Base-by-base conservation (phyloP, 2,888 invertebrate species). In the Lysandra coridon region DNA sequence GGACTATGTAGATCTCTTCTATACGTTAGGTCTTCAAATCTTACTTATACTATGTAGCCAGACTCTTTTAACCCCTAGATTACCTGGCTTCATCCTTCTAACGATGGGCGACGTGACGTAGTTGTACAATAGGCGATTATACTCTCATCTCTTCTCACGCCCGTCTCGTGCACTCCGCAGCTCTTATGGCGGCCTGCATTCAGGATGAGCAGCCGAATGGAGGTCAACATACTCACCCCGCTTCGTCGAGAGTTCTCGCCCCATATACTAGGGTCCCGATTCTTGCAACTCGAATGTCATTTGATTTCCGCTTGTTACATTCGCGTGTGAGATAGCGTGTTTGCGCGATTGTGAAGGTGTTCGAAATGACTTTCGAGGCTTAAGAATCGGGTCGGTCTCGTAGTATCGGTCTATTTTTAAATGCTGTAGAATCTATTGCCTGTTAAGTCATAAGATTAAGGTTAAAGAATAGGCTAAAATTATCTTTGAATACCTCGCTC, bases 191-290 rank as follows among this genome's bases (percentile, higher is more conserved):
- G 69, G 69, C 69, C 69, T 69, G 69, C 69, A 37, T 37, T 69
- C 69, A 37, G 69, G 69, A 69, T 37, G 69, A 33, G 33, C 69
- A 69, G 33, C 64, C 12, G 64, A 64, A 64, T 30, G 3, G 33
- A 69, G 69, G 69, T 69, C 69, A 37, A 37, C 14, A 33, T 4
- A 33, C 37, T 69, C 14, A 37, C 33, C 69, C 33, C 69, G 69
- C 69, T 69, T 33, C 33, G 69, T 69, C 69, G 69, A 69, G 69
- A 37, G 69, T 69, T 17, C 69, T 69, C 69, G 69, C 17, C 69
- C 69, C 14, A 69, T 69, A 33, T 69, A 69, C 69, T 4, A 14
- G 14, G 57, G 17, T 0, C 17, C 49, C 1, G 57, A 53, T 53
- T 53, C 14, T 53, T 23, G 23, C 23, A 23, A 23, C 23, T 23